Conservation (phyloP, 2,797 vertebrate species). For the Lycodopsis pacificus region DNA sequence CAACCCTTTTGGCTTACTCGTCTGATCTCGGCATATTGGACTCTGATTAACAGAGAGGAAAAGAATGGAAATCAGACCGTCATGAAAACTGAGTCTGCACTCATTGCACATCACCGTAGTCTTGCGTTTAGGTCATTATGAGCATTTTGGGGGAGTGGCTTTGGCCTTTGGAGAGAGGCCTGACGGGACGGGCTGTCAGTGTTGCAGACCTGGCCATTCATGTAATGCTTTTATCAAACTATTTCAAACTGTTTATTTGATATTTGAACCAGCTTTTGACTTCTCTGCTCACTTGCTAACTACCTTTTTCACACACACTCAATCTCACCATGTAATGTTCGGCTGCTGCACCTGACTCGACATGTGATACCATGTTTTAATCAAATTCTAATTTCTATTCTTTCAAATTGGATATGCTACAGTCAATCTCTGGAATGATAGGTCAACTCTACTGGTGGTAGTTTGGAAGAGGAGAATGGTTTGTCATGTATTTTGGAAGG, state of each 20-base stretch:
- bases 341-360: not conserved
- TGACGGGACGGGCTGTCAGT: too few species aligned
- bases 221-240: too few species aligned
- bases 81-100: slow-evolving; percentile 43
- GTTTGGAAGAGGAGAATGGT: not conserved
- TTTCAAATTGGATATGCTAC: not conserved
- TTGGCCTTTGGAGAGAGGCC: too few species aligned
- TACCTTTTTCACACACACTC: not conserved
- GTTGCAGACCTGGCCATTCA: too few species aligned
- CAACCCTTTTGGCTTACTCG: slow-evolving; percentile 28
- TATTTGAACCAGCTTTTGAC: too few species aligned
- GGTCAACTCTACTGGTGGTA: not conserved
- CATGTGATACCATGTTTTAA: not conserved
- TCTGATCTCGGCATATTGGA: slow-evolving; percentile 40
- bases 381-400: not conserved
- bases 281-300: not conserved
- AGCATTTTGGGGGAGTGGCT: too few species aligned
- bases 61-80: slow-evolving; percentile 41
- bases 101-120: too few species aligned
- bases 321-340: not conserved
- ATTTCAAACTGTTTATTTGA: too few species aligned
- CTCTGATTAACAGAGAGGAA: slow-evolving; percentile 34
- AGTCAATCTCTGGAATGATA: not conserved
- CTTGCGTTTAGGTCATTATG: too few species aligned
- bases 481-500: not conserved